Conservation (phyloP, 2,888 invertebrate species). For the Criorhina ranunculi region DNA sequence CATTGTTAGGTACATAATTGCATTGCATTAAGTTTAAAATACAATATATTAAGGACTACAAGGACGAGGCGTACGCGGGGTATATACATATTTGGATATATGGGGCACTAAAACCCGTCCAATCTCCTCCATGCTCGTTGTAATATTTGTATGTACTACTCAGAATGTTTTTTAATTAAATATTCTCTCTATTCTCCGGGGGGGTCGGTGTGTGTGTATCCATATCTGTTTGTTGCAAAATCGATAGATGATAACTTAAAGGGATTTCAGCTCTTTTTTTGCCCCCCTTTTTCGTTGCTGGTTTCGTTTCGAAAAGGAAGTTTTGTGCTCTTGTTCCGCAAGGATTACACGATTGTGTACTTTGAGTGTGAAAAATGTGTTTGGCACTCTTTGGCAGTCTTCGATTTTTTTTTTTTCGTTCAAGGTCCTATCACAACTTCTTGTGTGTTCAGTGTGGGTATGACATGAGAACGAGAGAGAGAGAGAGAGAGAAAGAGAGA, state of each 20-base stretch:
- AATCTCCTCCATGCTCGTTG: slow-evolving; percentile 31
- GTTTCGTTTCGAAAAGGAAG: slow-evolving; percentile 40
- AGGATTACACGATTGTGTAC: slow-evolving; percentile 63
- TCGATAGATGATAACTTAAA: slow-evolving; percentile 71
- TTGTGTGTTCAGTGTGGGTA: slow-evolving; percentile 21
- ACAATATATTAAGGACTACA: too few relatives aligned
- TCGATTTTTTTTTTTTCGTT: slow-evolving; percentile 74
- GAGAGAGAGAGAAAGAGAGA: slow-evolving; percentile 13
- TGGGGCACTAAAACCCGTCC: slow-evolving; percentile 68
- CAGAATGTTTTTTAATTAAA: slow-evolving; percentile 59
- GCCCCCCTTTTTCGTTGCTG: background rate
- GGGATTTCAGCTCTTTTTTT: slow-evolving; percentile 17
- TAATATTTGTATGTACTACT: slow-evolving; percentile 40
- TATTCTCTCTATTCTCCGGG: slow-evolving; percentile 20
- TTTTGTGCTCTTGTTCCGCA: slow-evolving; percentile 36
- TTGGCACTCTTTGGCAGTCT: slow-evolving; percentile 66
- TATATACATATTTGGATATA: slow-evolving; percentile 31
- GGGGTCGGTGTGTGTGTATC: slow-evolving; percentile 13
- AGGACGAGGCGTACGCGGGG: background rate
- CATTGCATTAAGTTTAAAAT: slow-evolving; percentile 67
- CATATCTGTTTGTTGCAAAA: slow-evolving; percentile 62
- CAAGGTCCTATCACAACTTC: slow-evolving; percentile 72
- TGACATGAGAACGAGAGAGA: slow-evolving; percentile 4
- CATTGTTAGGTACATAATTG: slow-evolving; percentile 66
- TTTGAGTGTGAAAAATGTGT: slow-evolving; percentile 53